Evolutionary conservation across 2,797 vertebrate species (phyloP).

Genomic region (Chromobotia macracanthus): DNA sequence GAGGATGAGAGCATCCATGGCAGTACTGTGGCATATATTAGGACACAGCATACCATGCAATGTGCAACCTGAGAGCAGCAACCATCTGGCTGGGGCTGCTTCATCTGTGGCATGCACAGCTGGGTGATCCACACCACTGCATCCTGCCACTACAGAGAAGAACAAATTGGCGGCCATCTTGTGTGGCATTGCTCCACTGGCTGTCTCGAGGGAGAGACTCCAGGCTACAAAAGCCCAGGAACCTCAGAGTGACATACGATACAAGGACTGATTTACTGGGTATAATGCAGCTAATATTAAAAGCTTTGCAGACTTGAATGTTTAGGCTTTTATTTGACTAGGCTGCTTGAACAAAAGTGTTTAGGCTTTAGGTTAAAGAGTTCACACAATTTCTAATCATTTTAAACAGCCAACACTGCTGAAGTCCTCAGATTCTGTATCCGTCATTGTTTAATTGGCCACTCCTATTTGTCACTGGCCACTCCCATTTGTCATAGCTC

Average conservation of each 20-base stretch:
- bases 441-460: neutral
- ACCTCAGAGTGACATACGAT: neutral
- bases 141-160: constrained; percentile 32
- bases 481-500: neutral
- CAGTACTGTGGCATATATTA: neutral
- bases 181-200: constrained; percentile 41
- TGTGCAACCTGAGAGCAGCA: constrained; percentile 23
- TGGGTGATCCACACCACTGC: constrained; percentile 22
- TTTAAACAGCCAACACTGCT: neutral
- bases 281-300: neutral
- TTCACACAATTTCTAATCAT: neutral
- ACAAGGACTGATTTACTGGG: constrained; percentile 4
- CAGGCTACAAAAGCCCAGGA: neutral
- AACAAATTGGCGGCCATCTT: constrained; percentile 49
- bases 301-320: neutral
- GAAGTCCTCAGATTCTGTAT: neutral
- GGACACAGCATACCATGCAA: constrained; percentile 10
- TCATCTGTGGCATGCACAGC: constrained; percentile 25
- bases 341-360: too few species aligned
- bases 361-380: too few species aligned
- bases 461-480: neutral
- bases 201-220: constrained; percentile 12
- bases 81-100: constrained; percentile 31
- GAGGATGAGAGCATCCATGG: neutral
- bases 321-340: neutral